Conservation (phyloP, 2,113 vertebrate species). For the Pseudorasbora parva region DNA sequence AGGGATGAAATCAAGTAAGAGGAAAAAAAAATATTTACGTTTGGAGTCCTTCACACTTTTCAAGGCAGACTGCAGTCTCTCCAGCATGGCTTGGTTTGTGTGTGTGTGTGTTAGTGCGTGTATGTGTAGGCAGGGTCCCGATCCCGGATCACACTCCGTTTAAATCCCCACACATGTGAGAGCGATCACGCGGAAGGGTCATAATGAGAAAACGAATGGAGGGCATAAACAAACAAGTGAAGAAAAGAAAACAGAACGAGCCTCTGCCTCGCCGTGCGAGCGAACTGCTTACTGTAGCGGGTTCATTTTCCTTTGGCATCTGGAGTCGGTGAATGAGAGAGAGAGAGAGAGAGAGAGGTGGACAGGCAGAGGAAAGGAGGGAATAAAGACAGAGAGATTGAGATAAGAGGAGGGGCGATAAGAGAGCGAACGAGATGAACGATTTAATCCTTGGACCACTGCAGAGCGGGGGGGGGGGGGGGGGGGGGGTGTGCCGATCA, state of each 20-base stretch:
- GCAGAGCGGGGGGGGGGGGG: slow-evolving; percentile 42
- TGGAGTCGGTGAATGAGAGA: slow-evolving; percentile 43
- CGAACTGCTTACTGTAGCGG: slow-evolving; percentile 25
- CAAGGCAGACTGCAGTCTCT: slow-evolving; percentile 64
- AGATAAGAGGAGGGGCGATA: slow-evolving; percentile 54
- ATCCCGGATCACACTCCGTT: slow-evolving; percentile 48
- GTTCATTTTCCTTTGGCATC: slow-evolving; percentile 49
- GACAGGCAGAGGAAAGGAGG: slow-evolving; percentile 28
- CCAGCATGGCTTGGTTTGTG: slow-evolving; percentile 56
- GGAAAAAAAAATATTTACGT: slow-evolving; percentile 53
- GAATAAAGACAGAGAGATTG: slow-evolving; percentile 31
- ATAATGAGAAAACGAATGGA: slow-evolving; percentile 3
- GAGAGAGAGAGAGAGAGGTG: slow-evolving; percentile 11
- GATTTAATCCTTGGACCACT: slow-evolving; percentile 50
- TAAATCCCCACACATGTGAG: slow-evolving; percentile 50
- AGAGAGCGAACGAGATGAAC: slow-evolving; percentile 32
- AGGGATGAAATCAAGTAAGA: background rate
- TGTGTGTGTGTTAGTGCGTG: slow-evolving; percentile 42
- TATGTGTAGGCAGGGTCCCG: slow-evolving; percentile 37
- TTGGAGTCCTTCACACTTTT: slow-evolving; percentile 66
- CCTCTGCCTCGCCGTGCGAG: background rate
- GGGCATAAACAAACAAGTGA: background rate
- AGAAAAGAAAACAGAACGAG: slow-evolving; percentile 13
- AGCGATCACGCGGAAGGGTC: slow-evolving; percentile 22
- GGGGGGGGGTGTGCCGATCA: slow-evolving; percentile 4